Evolutionary conservation across 2,797 vertebrate species (phyloP), one percentile per base, ranked within the genome.

Genomic region (Epinephelus awoara): DNA sequence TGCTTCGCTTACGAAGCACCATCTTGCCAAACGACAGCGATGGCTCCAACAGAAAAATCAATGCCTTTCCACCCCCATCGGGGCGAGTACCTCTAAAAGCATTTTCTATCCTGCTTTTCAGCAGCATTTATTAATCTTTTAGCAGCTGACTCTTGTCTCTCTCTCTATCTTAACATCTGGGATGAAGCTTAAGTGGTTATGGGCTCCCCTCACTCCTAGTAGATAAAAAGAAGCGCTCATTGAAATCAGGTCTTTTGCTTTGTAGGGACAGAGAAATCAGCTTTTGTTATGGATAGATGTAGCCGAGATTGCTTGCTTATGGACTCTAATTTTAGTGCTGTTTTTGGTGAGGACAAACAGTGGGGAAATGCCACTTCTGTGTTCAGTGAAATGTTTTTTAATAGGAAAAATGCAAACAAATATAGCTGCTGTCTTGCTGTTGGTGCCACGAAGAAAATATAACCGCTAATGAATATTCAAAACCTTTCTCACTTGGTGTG

Each of bases 121-220:
- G 79, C 73, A 66, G 80, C 68, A 68, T 89, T 83, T 92, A 90
- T 91, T 91, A 89, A 92, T 94, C 85, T 93, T 92, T 93, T 74
- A 91, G 74, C 85, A 79, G 85, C 88, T 79, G 78, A 80, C 77
- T 87, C 88, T 77, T 52, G 69, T 79, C 83, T 87, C 79, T 54
- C 40, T 85, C 65, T 90, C 79, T 82, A 73, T 85, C 79, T 85
- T 83, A 84, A 82, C 88, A 88, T 90, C 79, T 86, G 47, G 81
- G 79, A 89, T 79, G 63, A 87, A 47, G 85, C 75, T 80, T 77
- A 88, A 90, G 80, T 88, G 85, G 76, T 75, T 72, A 76, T 17
- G 18, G 67, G 77, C 76, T 66, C 13, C 67, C 46, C 2, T 25
- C 34, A 21, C 61, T 63, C 61, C 27, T 27, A 5, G 38, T 25